Evolutionary conservation across 1,140 invertebrate species (phyloP).

Genomic region (Papilio machaon): DNA sequence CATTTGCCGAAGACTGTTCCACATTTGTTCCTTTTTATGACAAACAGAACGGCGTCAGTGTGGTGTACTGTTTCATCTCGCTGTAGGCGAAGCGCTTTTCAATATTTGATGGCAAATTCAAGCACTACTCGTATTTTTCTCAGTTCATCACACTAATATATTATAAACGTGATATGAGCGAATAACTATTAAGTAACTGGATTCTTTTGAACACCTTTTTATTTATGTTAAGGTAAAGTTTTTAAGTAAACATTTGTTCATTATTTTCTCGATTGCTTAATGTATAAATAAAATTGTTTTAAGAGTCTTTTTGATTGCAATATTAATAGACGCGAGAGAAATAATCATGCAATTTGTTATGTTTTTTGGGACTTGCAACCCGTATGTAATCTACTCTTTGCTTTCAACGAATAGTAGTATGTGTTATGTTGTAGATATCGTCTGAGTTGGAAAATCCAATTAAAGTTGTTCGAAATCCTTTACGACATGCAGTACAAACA

Average conservation of each 20-base stretch:
- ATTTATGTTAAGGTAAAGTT: too few relatives aligned
- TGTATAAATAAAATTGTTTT: too few relatives aligned
- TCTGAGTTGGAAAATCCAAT: conserved; percentile 1
- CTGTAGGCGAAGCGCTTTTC: conserved; percentile 15
- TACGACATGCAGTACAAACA: conserved; percentile 26
- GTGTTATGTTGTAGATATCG: conserved; percentile 1
- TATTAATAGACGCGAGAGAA: too few relatives aligned
- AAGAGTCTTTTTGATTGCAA: too few relatives aligned
- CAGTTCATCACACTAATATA: not conserved
- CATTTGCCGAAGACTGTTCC: conserved; percentile 23
- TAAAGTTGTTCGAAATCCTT: conserved; percentile 13
- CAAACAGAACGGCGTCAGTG: conserved; percentile 23
- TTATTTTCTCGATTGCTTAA: too few relatives aligned
- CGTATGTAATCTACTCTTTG: not conserved
- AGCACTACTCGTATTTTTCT: not conserved
- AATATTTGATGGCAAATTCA: conserved; percentile 22
- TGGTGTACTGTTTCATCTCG: conserved; percentile 23
- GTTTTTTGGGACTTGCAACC: not conserved
- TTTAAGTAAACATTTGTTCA: too few relatives aligned
- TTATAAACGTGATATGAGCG: not conserved
- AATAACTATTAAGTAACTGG: too few relatives aligned
- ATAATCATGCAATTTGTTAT: too few relatives aligned
- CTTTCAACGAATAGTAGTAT: not conserved
- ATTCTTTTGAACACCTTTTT: too few relatives aligned
- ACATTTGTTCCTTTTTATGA: conserved; percentile 25